Percentiles rank a stretch among this genome's conserved stretches.
Evolutionary conservation across 92 coral and sea anemone genomes (phyloP).

Genomic region (Meandrina meandrites): DNA sequence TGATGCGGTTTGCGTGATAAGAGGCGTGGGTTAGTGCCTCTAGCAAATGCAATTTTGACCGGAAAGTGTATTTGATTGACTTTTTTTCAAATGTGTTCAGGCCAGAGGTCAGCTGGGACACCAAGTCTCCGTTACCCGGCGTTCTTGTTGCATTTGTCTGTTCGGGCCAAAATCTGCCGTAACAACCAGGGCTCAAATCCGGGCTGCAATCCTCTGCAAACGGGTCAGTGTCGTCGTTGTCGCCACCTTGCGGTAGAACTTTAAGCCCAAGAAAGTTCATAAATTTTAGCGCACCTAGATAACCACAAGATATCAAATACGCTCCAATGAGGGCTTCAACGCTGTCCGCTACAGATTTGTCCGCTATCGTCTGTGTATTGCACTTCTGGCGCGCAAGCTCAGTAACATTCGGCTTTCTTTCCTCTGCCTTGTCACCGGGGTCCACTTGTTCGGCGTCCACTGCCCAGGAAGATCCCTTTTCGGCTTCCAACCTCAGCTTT

Average conservation of each 20-base stretch:
- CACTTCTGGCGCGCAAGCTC: constrained; percentile 37
- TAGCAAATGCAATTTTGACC: constrained; percentile 64
- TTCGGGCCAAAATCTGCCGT: constrained; percentile 35
- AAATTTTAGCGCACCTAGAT: constrained; percentile 79
- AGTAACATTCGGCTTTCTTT: constrained; percentile 6
- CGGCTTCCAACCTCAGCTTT: background rate
- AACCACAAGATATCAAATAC: constrained; percentile 86
- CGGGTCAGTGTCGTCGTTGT: background rate
- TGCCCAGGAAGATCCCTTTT: background rate
- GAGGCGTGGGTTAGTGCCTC: constrained; percentile 96
- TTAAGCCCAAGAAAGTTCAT: constrained; percentile 85
- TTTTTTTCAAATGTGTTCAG: constrained; percentile 64
- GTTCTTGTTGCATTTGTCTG: background rate
- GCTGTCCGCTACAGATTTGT: constrained; percentile 94
- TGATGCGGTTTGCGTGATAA: constrained; percentile 72
- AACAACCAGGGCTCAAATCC: constrained; percentile 26
- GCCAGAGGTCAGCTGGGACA: constrained; percentile 47
- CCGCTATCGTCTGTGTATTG: constrained; percentile 76
- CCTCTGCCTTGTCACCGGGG: background rate
- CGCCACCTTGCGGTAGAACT: constrained; percentile 49
- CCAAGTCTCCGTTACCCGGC: constrained; percentile 1
- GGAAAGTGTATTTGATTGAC: constrained; percentile 72
- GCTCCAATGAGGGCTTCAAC: constrained; percentile 96
- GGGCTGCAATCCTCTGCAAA: background rate
- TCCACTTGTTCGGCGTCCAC: background rate